phyloP scores from a whole-genome alignment of 2,113 vertebrate species.

The Vireo altiloquus region DNA sequence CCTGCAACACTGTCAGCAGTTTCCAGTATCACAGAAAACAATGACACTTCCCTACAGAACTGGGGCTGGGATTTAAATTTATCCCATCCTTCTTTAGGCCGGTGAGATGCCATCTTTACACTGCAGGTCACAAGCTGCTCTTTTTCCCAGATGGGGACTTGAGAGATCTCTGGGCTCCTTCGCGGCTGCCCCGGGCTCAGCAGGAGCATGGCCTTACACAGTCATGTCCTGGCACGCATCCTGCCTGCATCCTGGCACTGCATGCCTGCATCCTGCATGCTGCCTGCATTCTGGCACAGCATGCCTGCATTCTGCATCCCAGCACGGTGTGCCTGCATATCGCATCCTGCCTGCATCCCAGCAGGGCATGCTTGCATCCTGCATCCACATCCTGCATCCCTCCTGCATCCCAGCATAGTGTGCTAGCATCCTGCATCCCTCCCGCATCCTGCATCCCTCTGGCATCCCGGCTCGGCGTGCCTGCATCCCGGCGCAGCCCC shows the following conservation, averaged over 20 bases:
- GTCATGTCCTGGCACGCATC: background rate
- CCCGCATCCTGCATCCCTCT: background rate
- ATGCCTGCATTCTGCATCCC: background rate
- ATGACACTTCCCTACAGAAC: background rate
- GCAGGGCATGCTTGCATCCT: too few species aligned
- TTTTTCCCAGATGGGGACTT: background rate
- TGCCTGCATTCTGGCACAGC: background rate
- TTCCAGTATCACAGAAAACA: background rate
- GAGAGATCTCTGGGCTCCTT: background rate
- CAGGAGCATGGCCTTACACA: background rate
- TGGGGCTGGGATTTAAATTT: background rate
- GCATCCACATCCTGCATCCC: background rate
- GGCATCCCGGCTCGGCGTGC: background rate
- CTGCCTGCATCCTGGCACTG: background rate
- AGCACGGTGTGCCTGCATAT: background rate
- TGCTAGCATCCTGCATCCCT: background rate
- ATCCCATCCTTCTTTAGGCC: background rate
- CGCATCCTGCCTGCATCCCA: background rate
- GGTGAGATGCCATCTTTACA: background rate
- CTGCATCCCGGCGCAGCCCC: slow-evolving; percentile 33
- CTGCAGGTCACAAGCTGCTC: background rate
- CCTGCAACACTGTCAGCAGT: background rate
- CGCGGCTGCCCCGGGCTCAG: background rate
- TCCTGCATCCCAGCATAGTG: background rate
- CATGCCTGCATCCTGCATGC: background rate